Base-by-base conservation (phyloP, 2,888 invertebrate species). In the Megamerina dolium region DNA sequence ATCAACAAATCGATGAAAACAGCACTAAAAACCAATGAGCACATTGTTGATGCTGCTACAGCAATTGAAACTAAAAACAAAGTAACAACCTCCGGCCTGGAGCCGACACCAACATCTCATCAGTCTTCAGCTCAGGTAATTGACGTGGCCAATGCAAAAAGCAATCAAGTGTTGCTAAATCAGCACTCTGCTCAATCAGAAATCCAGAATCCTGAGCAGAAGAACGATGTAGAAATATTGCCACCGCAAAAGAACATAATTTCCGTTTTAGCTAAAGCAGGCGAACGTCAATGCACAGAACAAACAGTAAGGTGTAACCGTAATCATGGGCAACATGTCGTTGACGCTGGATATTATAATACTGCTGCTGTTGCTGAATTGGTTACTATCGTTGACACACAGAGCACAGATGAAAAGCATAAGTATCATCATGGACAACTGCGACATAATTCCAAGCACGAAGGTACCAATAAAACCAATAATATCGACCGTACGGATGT, bases 221-320 rank as follows among this genome's bases (percentile, higher is more conserved):
- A n/a, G 37, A 26, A 35, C 39, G 44, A 50, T 43, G 27, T 42
- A 23, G 36, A 14, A 18, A 32, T 37, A 36, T 34, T 38, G 14
- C 29, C 34, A 19, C 41, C 34, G 44, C 50, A 46, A 41, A 44
- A 44, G 8, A 41, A 43, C 49, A 52, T 39, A 40, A 36, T 32
- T 37, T 45, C 48, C 46, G 13, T 29, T 36, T 41, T 34, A 27
- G 20, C 36, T 35, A 43, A 35, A n/a, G n/a, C n/a, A n/a, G n/a
- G n/a, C n/a, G n/a, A 19, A 39, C 0, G 41, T 48, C 3, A 17
- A 21, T 6, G 14, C 33, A 37, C 14, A 3, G 53, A 27, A 59
- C n/a, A n/a, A n/a, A n/a, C n/a, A 61, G 40, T 45, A 53, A 9
- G 52, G 59, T 5, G 40, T 37, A 3, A 58, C 59, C n/a, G 55